Evolutionary conservation across 2,113 vertebrate species (phyloP).

Genomic region (Fregetta grallaria): DNA sequence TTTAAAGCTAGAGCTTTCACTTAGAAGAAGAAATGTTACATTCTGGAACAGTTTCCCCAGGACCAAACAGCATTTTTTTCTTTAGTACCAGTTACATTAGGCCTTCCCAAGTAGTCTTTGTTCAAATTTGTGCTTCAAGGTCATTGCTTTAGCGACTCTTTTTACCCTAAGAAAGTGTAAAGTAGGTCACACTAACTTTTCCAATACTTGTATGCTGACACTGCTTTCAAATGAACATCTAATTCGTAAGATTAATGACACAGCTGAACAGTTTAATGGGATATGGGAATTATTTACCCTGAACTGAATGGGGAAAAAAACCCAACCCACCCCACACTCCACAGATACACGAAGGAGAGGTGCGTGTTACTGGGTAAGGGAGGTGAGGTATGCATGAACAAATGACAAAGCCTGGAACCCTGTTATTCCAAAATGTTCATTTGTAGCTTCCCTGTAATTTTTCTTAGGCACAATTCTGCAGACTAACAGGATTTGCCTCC

Average conservation of each 20-base stretch:
- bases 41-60: background rate
- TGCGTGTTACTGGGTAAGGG: background rate
- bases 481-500: background rate
- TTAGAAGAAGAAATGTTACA: background rate
- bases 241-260: background rate
- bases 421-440: background rate
- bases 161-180: background rate
- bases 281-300: constrained; percentile 28
- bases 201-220: background rate
- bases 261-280: background rate
- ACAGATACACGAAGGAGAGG: background rate
- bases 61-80: background rate
- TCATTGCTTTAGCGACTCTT: background rate
- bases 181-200: too few species aligned
- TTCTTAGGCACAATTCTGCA: background rate
- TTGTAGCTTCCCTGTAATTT: background rate
- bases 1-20: background rate
- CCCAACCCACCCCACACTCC: too few species aligned
- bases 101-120: background rate
- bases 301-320: background rate
- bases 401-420: background rate
- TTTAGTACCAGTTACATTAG: background rate
- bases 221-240: constrained; percentile 8
- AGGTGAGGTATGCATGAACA: background rate
- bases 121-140: background rate